Base-by-base conservation (phyloP, 1,140 invertebrate genomes). In the Pseudoatta argentina region DNA sequence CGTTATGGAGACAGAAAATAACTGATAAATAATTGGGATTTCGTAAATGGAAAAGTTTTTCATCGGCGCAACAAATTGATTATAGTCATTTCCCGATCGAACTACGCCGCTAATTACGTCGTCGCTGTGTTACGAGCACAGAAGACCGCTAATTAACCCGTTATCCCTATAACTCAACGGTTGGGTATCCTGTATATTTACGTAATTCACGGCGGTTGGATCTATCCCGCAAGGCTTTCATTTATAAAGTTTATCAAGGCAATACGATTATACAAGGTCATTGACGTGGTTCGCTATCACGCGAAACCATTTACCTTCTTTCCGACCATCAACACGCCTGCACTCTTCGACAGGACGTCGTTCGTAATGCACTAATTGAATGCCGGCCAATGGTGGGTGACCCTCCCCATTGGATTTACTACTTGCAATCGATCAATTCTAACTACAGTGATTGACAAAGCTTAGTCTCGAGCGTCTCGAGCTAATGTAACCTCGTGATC, bases 291-390 rank as follows among this genome's bases (percentile, higher is more conserved):
- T 21, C 18, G 71, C 67, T 89, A 89, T 91, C 89, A 81, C 87
- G 83, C 87, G 73, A 88, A 67, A 69, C 87, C 87, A 90, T 91
- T 91, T 91, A 91, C 87, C 89, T 88, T 90, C 89, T 91, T 91
- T 86, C 77, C 61, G 14, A 14, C 59, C 44, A 3, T 73, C 79
- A 83, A 88, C 86, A 63, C 44, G 67, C 69, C 66, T 64, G 75
- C 57, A 55, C 59, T 81, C 51, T 61, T 75, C 76, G 51, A 86
- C 85, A 69, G 79, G 69, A 83, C 79, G 79, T 73, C 53, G 79
- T 81, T 81, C 51, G 79, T 83, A 83, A 83, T 83, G 59, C 14
- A n/a, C 78, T 83, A 75, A 83, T 83, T 75, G 55, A 71, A 73
- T 39, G 72, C 44, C 39, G 39, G 24, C 21, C 34, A n/a, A 51